Evolutionary conservation across 2,797 vertebrate species (phyloP), one percentile per base, ranked within the genome.

Genomic region (Dicrostonyx torquatus): DNA sequence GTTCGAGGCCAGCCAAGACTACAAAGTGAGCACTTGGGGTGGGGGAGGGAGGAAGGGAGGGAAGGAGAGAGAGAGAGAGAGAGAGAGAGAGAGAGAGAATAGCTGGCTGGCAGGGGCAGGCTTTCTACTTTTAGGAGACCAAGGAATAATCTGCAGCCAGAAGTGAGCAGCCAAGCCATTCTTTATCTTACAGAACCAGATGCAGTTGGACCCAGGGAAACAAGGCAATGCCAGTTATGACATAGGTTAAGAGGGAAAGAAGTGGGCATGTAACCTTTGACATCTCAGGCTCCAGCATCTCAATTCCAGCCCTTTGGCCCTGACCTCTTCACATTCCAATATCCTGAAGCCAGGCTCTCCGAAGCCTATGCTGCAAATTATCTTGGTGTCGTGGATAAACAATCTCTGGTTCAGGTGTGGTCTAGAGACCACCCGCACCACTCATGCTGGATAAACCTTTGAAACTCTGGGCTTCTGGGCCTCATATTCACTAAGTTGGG

Each of bases 241-340:
- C 2, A 91, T 91, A 31, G 79, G 76, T 34, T 87, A 77, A 60
- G 82, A 76, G 92, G 91, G 58, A 93, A 90, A 94, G 90, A 83
- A 91, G 48, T 93, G 93, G 88, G 60, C 88, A 62, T 50, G 40
- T 89, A 84, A 97, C 96, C 96, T 97, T 91, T 96, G 94, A 96
- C 95, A 84, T 92, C 40, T 77, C 68, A 48, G 93, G 66, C 45
- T 87, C 53, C 64, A 31, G 55, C 34, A 26, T 37, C 86, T 95
- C 66, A 73, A 58, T 92, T 70, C 26, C 45, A 80, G 93, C 89
- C 85, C 66, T 82, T 73, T 1, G 34, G 85, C 84, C 40, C 96
- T 96, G 95, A 97, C 96, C 96, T 95, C 92, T 90, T 88, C 93
- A 89, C 95, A 90, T 96, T 97, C 93, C 95, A 95, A 64, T 87